These are phyloP conservation scores for Uria lomvia DNA, from an alignment of 2,113 vertebrate species.

Conservation along the genomic window DNA sequence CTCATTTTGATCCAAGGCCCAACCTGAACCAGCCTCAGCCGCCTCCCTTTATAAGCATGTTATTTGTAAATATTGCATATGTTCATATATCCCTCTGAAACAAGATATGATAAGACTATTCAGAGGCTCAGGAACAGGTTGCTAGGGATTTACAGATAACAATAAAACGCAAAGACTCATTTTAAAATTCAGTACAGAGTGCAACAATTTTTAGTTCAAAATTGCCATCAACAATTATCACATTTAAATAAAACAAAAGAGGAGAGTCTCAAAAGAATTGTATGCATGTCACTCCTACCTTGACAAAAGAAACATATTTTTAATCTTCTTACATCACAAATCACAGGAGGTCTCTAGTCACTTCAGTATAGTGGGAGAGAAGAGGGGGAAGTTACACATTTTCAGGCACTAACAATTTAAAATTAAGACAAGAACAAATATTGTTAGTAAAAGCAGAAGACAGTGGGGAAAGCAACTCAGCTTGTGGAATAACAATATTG, in stretches of 20 bases:
- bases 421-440: slow-evolving; percentile 66
- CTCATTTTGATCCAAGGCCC: not conserved
- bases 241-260: slow-evolving; percentile 43
- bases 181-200: not conserved
- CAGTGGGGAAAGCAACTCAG: slow-evolving; percentile 29
- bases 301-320: slow-evolving; percentile 42
- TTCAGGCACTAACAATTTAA: slow-evolving; percentile 63
- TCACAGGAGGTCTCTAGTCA: slow-evolving; percentile 18
- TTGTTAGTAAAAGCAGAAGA: slow-evolving; percentile 51
- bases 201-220: not conserved
- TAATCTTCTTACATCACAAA: slow-evolving; percentile 48
- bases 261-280: slow-evolving; percentile 39
- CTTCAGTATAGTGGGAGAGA: not conserved
- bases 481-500: slow-evolving; percentile 62
- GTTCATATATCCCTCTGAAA: not conserved
- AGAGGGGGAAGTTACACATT: slow-evolving; percentile 10
- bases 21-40: not conserved
- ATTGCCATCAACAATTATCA: slow-evolving; percentile 18
- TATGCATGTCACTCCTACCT: slow-evolving; percentile 6
- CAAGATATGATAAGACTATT: not conserved
- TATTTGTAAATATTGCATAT: slow-evolving; percentile 9
- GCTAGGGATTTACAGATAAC: slow-evolving; percentile 8
- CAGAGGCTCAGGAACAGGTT: not conserved
- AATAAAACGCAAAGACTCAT: slow-evolving; percentile 5
- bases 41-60: not conserved